Base-by-base conservation (phyloP, 1,140 invertebrate genomes). In the Penaeus indicus region DNA sequence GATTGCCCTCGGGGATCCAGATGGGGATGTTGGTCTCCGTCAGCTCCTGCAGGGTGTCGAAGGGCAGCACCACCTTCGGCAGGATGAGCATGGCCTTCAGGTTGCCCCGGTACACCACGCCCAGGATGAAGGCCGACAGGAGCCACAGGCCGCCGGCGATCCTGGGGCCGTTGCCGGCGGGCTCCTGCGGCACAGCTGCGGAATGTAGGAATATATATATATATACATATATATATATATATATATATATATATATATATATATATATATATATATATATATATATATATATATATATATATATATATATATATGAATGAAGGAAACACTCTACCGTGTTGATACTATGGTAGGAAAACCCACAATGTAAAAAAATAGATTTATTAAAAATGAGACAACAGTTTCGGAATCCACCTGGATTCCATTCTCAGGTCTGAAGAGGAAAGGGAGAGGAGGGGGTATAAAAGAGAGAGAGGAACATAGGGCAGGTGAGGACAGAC, bases 261-360 rank as follows among this genome's bases (percentile, higher is more conserved):
- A 72, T 72, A 72, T 72, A 72, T 72, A 72, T 72, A 72, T 72
- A 72, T 72, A 72, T 72, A 21, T 72, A 72, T n/a, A 72, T n/a
- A 72, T 2, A 72, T 2, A 25, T n/a, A 72, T 2, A 25, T 72
- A 72, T 72, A 25, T 72, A 72, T 72, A 25, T 72, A 72, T 72
- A 25, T 72, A 72, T 72, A 25, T 72, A 72, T 72, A 25, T 72
- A 72, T 27, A 27, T 72, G n/a, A n/a, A n/a, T n/a, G n/a, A n/a
- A n/a, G n/a, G n/a, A n/a, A n/a, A n/a, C n/a, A n/a, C n/a, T n/a
- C n/a, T n/a, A n/a, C n/a, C n/a, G n/a, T n/a, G n/a, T n/a, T n/a
- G n/a, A 72, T 72, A 25, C 22, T 72, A 25, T 72, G n/a, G n/a
- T n/a, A n/a, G n/a, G n/a, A n/a, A n/a, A n/a, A n/a, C n/a, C n/a